Conservation (phyloP, 1,140 invertebrate species). For the Littorina saxatilis region DNA sequence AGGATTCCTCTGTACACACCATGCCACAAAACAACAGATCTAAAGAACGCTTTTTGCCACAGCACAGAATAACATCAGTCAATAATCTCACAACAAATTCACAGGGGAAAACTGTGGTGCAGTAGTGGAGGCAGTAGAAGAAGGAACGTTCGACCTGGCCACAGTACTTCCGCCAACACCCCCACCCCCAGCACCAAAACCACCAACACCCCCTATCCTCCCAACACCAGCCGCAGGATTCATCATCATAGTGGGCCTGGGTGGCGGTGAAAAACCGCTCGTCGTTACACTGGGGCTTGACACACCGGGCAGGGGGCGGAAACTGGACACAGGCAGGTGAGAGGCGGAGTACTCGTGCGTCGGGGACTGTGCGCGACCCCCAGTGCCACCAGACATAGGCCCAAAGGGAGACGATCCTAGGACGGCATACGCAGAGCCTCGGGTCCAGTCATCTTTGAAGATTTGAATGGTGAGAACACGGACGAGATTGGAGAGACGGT, state of each 20-base stretch:
- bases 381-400: not conserved
- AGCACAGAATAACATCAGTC: too few relatives aligned
- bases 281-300: not conserved
- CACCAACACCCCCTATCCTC: not conserved
- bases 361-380: conserved; percentile 28
- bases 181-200: not conserved
- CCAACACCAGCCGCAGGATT: not conserved
- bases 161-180: not conserved
- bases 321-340: conserved; percentile 23
- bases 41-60: too few relatives aligned
- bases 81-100: conserved; percentile 1
- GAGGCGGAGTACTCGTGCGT: conserved; percentile 28
- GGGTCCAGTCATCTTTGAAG: conserved; percentile 78
- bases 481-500: conserved; percentile 79
- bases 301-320: conserved; percentile 21
- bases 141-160: too few relatives aligned
- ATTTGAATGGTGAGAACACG: conserved; percentile 80
- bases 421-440: conserved; percentile 25
- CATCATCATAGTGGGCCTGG: not conserved
- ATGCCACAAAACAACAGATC: too few relatives aligned
- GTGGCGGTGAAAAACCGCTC: not conserved
- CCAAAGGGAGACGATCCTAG: conserved; percentile 35
- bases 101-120: conserved; percentile 25
- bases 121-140: not conserved
- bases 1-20: too few relatives aligned